phyloP scores from a whole-genome alignment of 2,797 vertebrate genomes.

The Enteromius paludinosus region DNA sequence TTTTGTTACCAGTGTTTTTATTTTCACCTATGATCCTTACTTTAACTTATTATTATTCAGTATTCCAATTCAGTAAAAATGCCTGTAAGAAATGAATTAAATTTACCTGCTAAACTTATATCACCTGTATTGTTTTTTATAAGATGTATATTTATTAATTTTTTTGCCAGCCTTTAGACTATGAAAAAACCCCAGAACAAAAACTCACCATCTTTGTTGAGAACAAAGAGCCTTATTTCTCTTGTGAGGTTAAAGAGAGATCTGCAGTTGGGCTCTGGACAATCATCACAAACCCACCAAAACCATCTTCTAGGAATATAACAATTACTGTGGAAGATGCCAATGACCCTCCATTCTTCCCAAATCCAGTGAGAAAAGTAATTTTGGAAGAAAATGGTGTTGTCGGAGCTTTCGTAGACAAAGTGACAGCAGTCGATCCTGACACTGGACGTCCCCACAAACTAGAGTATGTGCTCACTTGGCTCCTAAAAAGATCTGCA shows the following conservation, averaged over 20 bases:
- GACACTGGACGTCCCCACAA: slow-evolving; percentile 59
- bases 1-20: not conserved
- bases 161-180: slow-evolving; percentile 69
- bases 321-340: slow-evolving; percentile 67
- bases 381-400: slow-evolving; percentile 65
- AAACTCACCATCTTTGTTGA: slow-evolving; percentile 66
- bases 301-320: slow-evolving; percentile 46
- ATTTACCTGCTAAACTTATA: not conserved
- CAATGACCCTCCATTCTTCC: slow-evolving; percentile 73
- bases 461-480: slow-evolving; percentile 62
- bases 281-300: slow-evolving; percentile 45
- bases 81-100: not conserved
- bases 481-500: not conserved
- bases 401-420: slow-evolving; percentile 64
- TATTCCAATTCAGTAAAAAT: not conserved
- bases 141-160: not conserved
- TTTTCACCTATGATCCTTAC: not conserved
- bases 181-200: slow-evolving; percentile 60
- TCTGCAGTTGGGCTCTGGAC: slow-evolving; percentile 64
- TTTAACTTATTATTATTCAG: not conserved
- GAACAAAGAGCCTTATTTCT: slow-evolving; percentile 69
- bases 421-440: slow-evolving; percentile 65
- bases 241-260: slow-evolving; percentile 68
- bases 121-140: not conserved
- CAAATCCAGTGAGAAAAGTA: slow-evolving; percentile 29